Percentiles rank a stretch among this genome's conserved stretches.
Evolutionary conservation across 2,888 invertebrate genomes (phyloP).

Genomic region (Eremobia ochroleuca): DNA sequence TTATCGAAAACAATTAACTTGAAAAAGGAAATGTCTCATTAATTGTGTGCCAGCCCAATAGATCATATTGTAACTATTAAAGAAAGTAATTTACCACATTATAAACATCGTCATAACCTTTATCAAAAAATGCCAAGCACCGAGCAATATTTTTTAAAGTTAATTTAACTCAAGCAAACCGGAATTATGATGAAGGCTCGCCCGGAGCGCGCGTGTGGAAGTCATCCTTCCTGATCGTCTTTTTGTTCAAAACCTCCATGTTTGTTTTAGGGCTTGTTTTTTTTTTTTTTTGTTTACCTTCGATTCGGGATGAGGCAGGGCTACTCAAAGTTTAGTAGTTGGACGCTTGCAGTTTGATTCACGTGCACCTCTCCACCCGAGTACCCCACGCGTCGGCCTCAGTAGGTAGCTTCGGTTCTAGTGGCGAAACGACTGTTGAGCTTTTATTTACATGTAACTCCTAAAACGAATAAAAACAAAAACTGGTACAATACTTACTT

Average conservation of each 20-base stretch:
- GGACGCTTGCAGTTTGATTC: no score
- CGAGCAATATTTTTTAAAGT: not conserved
- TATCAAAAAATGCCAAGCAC: not conserved
- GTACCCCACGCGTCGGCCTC: no score
- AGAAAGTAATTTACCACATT: not conserved
- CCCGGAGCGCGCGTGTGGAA: constrained; percentile 26
- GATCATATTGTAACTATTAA: not conserved
- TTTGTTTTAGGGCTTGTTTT: constrained; percentile 39
- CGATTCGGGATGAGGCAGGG: not conserved
- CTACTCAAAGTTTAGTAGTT: constrained; percentile 21
- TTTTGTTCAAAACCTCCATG: constrained; percentile 32
- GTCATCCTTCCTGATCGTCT: constrained; percentile 14
- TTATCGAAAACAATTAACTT: no score
- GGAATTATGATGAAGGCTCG: constrained; percentile 20
- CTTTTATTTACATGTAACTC: no score
- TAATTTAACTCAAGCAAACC: constrained; percentile 18
- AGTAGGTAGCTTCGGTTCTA: no score
- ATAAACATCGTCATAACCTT: not conserved
- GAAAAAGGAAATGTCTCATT: no score
- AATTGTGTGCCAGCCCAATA: no score
- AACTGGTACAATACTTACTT: no score
- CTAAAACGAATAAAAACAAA: no score
- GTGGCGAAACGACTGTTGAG: no score
- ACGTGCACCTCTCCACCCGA: no score
- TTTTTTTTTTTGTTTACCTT: constrained; percentile 11